Conservation (phyloP, 1,140 invertebrate species). For the Lepidostoma basale region DNA sequence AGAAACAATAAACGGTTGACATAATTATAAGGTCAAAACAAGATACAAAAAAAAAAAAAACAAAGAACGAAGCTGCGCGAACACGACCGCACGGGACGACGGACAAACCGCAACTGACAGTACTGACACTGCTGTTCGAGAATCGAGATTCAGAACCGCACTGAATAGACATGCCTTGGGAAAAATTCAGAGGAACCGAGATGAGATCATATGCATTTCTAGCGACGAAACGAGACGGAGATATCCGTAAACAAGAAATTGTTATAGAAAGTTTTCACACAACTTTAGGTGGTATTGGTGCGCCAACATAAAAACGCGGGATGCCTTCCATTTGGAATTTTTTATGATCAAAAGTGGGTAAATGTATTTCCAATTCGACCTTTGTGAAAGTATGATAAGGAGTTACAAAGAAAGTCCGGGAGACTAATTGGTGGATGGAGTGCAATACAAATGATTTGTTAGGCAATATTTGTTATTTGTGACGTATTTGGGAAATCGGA, state of each 20-base stretch:
- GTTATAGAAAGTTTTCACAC: slow-evolving; percentile 25
- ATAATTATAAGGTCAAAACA: slow-evolving; percentile 6
- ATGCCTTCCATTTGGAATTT: slow-evolving; percentile 18
- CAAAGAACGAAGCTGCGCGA: background rate
- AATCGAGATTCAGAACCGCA: slow-evolving; percentile 2
- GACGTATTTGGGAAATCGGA: background rate
- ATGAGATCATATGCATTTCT: background rate
- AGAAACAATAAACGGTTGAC: slow-evolving; percentile 8
- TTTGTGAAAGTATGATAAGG: slow-evolving; percentile 25
- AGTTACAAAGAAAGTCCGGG: background rate
- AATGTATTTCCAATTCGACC: slow-evolving; percentile 20
- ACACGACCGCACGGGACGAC: background rate
- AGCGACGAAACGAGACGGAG: background rate
- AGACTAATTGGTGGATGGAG: background rate
- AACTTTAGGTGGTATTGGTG: background rate
- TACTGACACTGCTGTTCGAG: background rate
- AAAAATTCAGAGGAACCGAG: background rate
- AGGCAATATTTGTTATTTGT: background rate
- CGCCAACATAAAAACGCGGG: background rate
- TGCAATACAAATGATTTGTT: background rate
- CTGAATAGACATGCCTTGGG: slow-evolving; percentile 18
- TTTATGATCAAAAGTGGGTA: slow-evolving; percentile 16
- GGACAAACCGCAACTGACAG: slow-evolving; percentile 16
- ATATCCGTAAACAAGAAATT: slow-evolving; percentile 1
- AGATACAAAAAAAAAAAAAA: background rate